Evolutionary conservation across 1,140 invertebrate genomes (phyloP).

Genomic region (Grapholita molesta): DNA sequence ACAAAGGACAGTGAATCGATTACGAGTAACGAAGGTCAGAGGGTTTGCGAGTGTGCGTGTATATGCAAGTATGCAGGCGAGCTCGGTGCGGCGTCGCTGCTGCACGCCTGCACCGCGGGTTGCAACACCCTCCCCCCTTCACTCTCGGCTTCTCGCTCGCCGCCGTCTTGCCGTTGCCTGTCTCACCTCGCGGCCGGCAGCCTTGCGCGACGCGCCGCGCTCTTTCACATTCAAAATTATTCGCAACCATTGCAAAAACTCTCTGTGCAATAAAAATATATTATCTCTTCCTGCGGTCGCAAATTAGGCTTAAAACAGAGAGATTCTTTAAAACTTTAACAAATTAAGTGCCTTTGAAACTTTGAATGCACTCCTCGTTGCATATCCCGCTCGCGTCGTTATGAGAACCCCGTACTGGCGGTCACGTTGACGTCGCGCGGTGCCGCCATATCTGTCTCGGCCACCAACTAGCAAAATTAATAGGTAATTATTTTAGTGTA

Average conservation of each 20-base stretch:
- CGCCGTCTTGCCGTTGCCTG: slow-evolving; percentile 75
- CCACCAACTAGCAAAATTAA: slow-evolving; percentile 84
- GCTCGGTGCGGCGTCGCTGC: slow-evolving; percentile 77
- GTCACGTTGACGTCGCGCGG: slow-evolving; percentile 87
- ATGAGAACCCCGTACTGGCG: slow-evolving; percentile 86
- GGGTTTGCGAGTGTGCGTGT: slow-evolving; percentile 69
- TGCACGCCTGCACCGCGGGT: slow-evolving; percentile 75
- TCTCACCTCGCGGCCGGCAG: slow-evolving; percentile 75
- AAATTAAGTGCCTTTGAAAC: slow-evolving; percentile 70
- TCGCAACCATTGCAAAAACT: slow-evolving; percentile 76
- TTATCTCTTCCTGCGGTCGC: slow-evolving; percentile 59
- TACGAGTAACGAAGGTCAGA: slow-evolving; percentile 73
- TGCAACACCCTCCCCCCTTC: slow-evolving; percentile 74
- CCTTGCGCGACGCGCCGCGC: slow-evolving; percentile 77
- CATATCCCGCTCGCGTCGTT: slow-evolving; percentile 85
- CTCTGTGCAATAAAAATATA: slow-evolving; percentile 74
- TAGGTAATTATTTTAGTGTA: slow-evolving; percentile 77
- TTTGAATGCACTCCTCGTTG: slow-evolving; percentile 79
- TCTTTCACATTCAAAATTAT: slow-evolving; percentile 78
- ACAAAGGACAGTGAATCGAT: slow-evolving; percentile 72
- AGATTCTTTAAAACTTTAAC: slow-evolving; percentile 59
- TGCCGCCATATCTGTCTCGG: slow-evolving; percentile 80
- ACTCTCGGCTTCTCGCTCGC: slow-evolving; percentile 74
- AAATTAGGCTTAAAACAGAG: slow-evolving; percentile 63
- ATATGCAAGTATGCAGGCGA: slow-evolving; percentile 74